Conservation (phyloP, 2,888 invertebrate species). For the Coelopa pilipes region DNA sequence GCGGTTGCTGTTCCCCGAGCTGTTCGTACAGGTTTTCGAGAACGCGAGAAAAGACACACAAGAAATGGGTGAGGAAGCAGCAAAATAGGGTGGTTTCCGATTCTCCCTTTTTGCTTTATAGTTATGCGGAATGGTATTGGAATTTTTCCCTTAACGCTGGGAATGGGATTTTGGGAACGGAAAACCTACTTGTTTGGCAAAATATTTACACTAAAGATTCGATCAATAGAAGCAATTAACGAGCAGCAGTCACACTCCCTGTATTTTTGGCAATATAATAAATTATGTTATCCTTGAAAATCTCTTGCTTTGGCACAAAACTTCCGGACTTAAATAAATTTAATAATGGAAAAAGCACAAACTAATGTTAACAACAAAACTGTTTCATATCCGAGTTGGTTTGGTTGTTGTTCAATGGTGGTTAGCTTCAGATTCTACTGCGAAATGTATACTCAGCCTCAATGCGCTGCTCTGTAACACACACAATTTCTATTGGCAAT, state of each 20-base stretch:
- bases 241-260: neutral
- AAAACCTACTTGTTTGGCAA: too few species aligned
- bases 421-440: neutral
- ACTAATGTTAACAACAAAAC: neutral
- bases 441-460: conserved; percentile 11
- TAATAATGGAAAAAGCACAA: neutral
- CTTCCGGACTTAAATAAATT: neutral
- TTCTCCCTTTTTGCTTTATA: conserved; percentile 32
- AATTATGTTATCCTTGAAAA: conserved; percentile 4
- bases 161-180: conserved; percentile 22
- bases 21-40: too few species aligned
- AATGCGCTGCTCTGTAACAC: conserved; percentile 2
- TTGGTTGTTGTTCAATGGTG: neutral
- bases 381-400: neutral
- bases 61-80: too few species aligned
- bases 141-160: conserved; percentile 48
- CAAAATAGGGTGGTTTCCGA: conserved; percentile 5
- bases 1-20: conserved; percentile 7
- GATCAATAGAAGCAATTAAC: too few species aligned
- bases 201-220: too few species aligned
- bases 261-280: neutral
- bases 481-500: conserved; percentile 3
- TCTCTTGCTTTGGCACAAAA: neutral
- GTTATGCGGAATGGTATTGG: conserved; percentile 43
- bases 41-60: too few species aligned